Evolutionary conservation across 1,140 invertebrate genomes (phyloP).

Genomic region (Drosophila grimshawi): DNA sequence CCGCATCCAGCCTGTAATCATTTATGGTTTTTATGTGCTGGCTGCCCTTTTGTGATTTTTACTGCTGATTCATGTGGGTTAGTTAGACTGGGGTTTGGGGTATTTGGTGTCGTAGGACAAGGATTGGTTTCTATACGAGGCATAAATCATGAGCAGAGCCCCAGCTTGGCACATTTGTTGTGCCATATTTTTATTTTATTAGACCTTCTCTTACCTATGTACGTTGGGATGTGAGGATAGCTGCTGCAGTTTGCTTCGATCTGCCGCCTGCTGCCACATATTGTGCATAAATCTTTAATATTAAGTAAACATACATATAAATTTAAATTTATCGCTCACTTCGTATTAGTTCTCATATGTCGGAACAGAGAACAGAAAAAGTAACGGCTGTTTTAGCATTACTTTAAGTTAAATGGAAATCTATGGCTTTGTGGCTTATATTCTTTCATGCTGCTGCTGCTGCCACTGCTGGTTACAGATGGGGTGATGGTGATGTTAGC

Average conservation of each 20-base stretch:
- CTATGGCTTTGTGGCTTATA: slow-evolving; percentile 76
- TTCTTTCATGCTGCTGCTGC: background rate
- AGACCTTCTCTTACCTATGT: slow-evolving; percentile 57
- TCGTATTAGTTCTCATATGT: slow-evolving; percentile 65
- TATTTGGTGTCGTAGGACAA: background rate
- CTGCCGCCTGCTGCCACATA: slow-evolving; percentile 50
- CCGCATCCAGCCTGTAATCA: slow-evolving; percentile 39
- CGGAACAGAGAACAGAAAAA: slow-evolving; percentile 29
- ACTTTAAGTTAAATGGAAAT: slow-evolving; percentile 78
- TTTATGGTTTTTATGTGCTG: slow-evolving; percentile 43
- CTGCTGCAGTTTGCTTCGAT: slow-evolving; percentile 29
- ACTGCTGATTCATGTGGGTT: slow-evolving; percentile 48
- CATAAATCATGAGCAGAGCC: slow-evolving; percentile 51
- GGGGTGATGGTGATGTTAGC: background rate
- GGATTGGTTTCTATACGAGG: slow-evolving; percentile 12
- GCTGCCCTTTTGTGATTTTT: slow-evolving; percentile 36
- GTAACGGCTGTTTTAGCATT: slow-evolving; percentile 29
- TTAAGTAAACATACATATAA: slow-evolving; percentile 79
- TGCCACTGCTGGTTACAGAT: slow-evolving; percentile 10
- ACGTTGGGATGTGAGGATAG: background rate
- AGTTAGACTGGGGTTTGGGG: background rate
- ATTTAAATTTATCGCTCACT: slow-evolving; percentile 77
- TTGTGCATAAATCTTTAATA: slow-evolving; percentile 81
- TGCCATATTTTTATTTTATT: slow-evolving; percentile 77
- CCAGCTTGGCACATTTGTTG: slow-evolving; percentile 44